Percentiles rank a stretch among this genome's conserved stretches.
These are phyloP conservation scores for Idaea straminata DNA, from an alignment of 2,888 invertebrate species.

Conservation along the genomic window DNA sequence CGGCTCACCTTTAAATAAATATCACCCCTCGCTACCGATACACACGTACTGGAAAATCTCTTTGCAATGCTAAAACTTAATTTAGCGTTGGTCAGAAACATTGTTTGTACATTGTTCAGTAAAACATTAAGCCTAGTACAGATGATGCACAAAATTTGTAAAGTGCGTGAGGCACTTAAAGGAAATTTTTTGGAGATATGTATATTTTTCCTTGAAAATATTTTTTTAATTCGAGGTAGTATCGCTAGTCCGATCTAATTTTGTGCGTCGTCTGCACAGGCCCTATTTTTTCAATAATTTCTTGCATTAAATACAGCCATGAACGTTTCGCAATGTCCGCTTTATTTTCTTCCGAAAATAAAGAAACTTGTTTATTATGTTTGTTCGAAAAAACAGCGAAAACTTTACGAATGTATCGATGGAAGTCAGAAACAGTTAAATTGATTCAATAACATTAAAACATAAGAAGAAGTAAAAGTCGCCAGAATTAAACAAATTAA, in stretches of 20 bases:
- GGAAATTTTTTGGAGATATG: too few species aligned
- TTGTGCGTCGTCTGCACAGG: not conserved
- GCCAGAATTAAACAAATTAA: not conserved
- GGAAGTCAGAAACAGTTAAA: not conserved
- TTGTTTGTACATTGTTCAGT: constrained; percentile 1
- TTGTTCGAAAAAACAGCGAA: not conserved
- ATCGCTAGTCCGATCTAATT: not conserved
- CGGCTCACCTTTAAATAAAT: too few species aligned
- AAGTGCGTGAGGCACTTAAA: too few species aligned
- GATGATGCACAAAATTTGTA: not conserved
- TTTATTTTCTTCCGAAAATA: constrained; percentile 3
- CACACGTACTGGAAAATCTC: constrained; percentile 17
- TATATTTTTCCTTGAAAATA: too few species aligned
- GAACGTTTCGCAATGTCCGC: not conserved
- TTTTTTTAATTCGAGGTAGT: too few species aligned
- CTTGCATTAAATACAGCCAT: not conserved
- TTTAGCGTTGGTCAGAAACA: constrained; percentile 1
- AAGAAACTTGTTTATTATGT: not conserved
- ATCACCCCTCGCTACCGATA: too few species aligned
- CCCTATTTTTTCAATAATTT: not conserved
- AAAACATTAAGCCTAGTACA: not conserved
- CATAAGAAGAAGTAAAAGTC: not conserved
- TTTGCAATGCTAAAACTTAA: constrained; percentile 27
- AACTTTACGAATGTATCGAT: constrained; percentile 2
- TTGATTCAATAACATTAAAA: not conserved